Base-by-base conservation (phyloP, 2,797 vertebrate species). In the Anabacerthia variegaticeps region DNA sequence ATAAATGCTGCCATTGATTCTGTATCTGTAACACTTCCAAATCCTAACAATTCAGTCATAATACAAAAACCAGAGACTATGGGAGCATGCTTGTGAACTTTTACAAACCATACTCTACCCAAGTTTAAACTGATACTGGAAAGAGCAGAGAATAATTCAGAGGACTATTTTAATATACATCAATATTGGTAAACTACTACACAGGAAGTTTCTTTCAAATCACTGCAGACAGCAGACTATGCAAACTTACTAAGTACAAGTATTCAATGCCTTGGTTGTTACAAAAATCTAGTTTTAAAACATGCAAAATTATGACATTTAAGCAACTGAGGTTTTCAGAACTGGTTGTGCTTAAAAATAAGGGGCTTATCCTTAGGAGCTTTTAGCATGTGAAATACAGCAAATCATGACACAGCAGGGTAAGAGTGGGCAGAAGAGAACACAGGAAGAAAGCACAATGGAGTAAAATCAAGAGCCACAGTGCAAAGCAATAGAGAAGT, bases 371-470 rank as follows among this genome's bases (percentile, higher is more conserved):
- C 76, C 81, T 73, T 55, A 88, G 49, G 27, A 92, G 55, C 17
- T 92, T 93, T 91, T 69, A 85, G 76, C 67, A 79, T 92, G 32
- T 76, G 83, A 94, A 94, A 94, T 48, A 69, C 67, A 92, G 82
- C 68, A 95, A 90, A 96, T 85, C 78, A 91, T 65, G 81, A 92
- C 69, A 71, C 92, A 84, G 92, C 83, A 88, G 91, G 91, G 63
- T 55, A 21, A 46, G 44, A 93, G 91, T 88, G 71, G 83, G 89
- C 63, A 92, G 89, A 79, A 93, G 66, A 92, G 43, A 91, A 89
- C 7, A 84, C 1, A 79, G 7, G 66, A 51, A 69, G 36, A 56
- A 91, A 81, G 46, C 9, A 95, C 88, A 94, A 65, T 37, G 16
- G 41, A 93, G 22, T 36, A 67, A 94, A 94, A 92, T 82, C 82